These are phyloP conservation scores for Sebastes kiyomatsui DNA, from an alignment of 2,797 vertebrate genomes.

Conservation along the genomic window DNA sequence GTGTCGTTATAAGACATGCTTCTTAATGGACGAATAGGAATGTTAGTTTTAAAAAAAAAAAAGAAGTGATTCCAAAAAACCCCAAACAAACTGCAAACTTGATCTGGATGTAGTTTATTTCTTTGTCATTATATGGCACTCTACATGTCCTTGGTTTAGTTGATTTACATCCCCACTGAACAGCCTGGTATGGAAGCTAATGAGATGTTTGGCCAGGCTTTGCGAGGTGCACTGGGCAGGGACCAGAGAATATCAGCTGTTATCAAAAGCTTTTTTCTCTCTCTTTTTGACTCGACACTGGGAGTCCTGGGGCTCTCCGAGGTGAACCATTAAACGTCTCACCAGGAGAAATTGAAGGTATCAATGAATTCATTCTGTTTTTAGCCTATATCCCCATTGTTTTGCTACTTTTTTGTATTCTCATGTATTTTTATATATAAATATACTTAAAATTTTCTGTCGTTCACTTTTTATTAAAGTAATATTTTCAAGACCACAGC, in stretches of 20 bases:
- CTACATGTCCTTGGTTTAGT: slow-evolving; percentile 54
- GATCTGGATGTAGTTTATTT: slow-evolving; percentile 66
- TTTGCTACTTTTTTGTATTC: slow-evolving; percentile 89
- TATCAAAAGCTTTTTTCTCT: slow-evolving; percentile 49
- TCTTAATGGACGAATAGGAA: slow-evolving; percentile 80
- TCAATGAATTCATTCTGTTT: slow-evolving; percentile 80
- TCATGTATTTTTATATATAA: slow-evolving; percentile 90
- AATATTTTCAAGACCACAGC: slow-evolving; percentile 85
- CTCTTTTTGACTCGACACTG: slow-evolving; percentile 62
- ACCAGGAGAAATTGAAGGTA: slow-evolving; percentile 81
- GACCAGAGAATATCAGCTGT: slow-evolving; percentile 77
- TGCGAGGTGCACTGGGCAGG: slow-evolving; percentile 73
- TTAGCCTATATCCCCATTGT: slow-evolving; percentile 83
- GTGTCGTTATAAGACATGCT: slow-evolving; percentile 83
- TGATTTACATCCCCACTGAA: slow-evolving; percentile 52
- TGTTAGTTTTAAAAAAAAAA: slow-evolving; percentile 64
- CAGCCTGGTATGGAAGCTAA: slow-evolving; percentile 55
- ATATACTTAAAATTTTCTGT: slow-evolving; percentile 86
- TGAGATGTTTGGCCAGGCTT: slow-evolving; percentile 51
- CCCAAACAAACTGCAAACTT: slow-evolving; percentile 63
- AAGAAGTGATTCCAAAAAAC: slow-evolving; percentile 25
- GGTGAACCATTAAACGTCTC: slow-evolving; percentile 65
- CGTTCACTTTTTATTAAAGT: slow-evolving; percentile 88
- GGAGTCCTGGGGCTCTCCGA: slow-evolving; percentile 67
- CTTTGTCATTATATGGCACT: slow-evolving; percentile 72